These are phyloP conservation scores for Pithys albifrons DNA, from an alignment of 2,113 vertebrate species.

Conservation along the genomic window DNA sequence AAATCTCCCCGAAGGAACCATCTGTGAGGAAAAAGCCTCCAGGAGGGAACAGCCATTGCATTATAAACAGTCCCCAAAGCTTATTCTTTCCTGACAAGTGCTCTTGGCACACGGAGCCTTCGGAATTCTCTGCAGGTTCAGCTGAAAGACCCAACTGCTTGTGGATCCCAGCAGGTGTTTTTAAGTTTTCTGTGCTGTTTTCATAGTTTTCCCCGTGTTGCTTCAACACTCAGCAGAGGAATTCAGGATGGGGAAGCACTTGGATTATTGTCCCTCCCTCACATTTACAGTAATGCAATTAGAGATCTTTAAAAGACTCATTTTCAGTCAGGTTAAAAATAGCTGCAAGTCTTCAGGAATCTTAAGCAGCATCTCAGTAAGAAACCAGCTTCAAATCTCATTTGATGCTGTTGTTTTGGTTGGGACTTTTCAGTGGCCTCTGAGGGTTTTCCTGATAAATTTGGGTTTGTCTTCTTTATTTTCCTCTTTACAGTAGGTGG, in stretches of 20 bases:
- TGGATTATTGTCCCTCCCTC: not conserved
- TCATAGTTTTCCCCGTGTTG: not conserved
- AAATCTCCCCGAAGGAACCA: not conserved
- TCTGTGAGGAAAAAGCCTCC: not conserved
- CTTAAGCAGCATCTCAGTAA: not conserved
- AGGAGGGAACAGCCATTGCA: not conserved
- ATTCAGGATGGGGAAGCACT: not conserved
- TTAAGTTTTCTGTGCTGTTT: not conserved
- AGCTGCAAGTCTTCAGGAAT: not conserved
- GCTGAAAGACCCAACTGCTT: not conserved
- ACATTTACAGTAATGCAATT: fast-evolving
- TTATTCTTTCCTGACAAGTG: not conserved
- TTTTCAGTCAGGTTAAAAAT: not conserved
- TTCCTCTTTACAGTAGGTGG: not conserved
- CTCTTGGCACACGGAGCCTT: not conserved
- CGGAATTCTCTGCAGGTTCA: not conserved
- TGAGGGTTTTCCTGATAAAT: not conserved
- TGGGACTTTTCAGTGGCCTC: not conserved
- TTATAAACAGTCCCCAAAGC: not conserved
- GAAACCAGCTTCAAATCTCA: not conserved
- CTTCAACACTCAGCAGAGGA: not conserved
- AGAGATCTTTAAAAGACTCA: not conserved
- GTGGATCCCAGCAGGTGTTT: not conserved
- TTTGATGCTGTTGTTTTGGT: not conserved
- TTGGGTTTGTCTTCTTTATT: not conserved